phyloP scores from a whole-genome alignment of 2,797 vertebrate species.

The Thamnophis elegans region DNA sequence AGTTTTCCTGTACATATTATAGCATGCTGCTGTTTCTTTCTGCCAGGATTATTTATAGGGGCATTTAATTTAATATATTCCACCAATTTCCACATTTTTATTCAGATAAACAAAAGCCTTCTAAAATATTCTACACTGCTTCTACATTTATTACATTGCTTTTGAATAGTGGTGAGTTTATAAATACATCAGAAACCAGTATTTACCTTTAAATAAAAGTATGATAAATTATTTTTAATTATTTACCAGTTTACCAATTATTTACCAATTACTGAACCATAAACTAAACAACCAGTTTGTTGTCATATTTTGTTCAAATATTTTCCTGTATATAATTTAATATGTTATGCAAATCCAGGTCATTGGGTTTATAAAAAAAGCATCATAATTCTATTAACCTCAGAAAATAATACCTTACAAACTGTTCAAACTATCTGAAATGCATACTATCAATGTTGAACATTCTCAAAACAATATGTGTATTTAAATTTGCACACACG shows the following conservation, averaged over 20 bases:
- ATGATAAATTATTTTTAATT: background rate
- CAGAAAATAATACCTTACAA: background rate
- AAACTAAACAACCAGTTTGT: background rate
- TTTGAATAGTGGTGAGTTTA: background rate
- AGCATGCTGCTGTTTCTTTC: background rate
- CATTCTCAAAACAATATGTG: background rate
- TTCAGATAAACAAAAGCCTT: background rate
- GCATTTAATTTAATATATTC: background rate
- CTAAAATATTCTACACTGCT: background rate
- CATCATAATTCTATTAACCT: background rate
- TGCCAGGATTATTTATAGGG: background rate
- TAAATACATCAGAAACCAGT: background rate
- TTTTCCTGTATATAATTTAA: background rate
- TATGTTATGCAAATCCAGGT: background rate
- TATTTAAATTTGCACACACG: background rate
- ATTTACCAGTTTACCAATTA: background rate
- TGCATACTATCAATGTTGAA: background rate
- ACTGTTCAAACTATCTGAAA: background rate
- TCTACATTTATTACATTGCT: background rate
- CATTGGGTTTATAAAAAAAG: background rate
- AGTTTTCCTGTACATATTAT: background rate
- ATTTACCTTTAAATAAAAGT: background rate
- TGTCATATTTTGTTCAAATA: background rate
- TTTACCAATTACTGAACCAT: background rate
- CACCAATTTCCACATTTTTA: background rate